Evolutionary conservation across 2,888 invertebrate genomes (phyloP).

Genomic region (Lathronympha strigana): DNA sequence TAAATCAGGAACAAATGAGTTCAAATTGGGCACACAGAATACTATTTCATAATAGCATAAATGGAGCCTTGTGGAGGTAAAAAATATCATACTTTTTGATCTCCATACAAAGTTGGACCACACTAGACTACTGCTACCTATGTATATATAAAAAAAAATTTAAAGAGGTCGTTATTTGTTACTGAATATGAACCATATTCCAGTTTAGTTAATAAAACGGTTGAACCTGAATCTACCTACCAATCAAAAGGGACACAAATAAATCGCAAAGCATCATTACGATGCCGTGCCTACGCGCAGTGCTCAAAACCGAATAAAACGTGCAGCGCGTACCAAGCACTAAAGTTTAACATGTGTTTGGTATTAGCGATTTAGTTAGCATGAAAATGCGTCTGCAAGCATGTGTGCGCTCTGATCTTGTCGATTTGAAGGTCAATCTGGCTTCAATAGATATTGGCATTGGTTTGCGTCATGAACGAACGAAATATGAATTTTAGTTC

Average conservation of each 20-base stretch:
- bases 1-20: no score
- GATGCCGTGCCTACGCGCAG: slow-evolving; percentile 25
- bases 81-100: no score
- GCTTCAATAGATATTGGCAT: slow-evolving; percentile 35
- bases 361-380: slow-evolving; percentile 53
- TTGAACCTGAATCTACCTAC: not conserved
- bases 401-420: slow-evolving; percentile 53
- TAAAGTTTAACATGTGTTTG: slow-evolving; percentile 50
- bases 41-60: no score
- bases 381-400: slow-evolving; percentile 48
- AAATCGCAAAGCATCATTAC: slow-evolving; percentile 26
- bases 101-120: no score
- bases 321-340: slow-evolving; percentile 34
- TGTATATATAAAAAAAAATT: no score
- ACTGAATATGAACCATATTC: no score
- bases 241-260: slow-evolving; percentile 17
- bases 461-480: slow-evolving; percentile 33
- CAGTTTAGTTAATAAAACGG: no score
- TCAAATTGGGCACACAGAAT: no score
- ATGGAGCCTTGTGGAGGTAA: no score
- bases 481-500: not conserved
- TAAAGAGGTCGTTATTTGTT: no score
- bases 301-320: slow-evolving; percentile 39
- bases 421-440: slow-evolving; percentile 45
- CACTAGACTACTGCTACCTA: no score